Evolutionary conservation across 2,113 vertebrate species (phyloP), one percentile per base, ranked within the genome.

Genomic region (Esox niger): DNA sequence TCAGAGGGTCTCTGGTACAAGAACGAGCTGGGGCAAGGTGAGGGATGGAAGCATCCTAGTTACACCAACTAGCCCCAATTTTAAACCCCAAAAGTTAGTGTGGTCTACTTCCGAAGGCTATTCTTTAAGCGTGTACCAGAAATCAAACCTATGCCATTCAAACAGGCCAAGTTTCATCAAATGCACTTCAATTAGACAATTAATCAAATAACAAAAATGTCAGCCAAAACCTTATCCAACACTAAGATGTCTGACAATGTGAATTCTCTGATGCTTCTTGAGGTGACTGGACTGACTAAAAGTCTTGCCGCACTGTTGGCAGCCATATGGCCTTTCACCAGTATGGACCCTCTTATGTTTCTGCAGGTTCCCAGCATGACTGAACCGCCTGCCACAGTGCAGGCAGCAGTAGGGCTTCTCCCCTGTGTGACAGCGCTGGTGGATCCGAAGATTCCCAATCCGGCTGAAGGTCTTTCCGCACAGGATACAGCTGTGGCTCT

Each of bases 231-330:
- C 17, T 43, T 43, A 43, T 43, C 4, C 26, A 67, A 35, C 5
- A 4, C 62, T 47, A 30, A 29, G n/a, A 30, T 47, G 43, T 3
- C 64, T 32, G 20, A 32, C 63, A 9, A 78, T 20, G 17, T 84
- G 82, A 46, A 74, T 84, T 69, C 75, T 77, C 43, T 79, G 78
- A 35, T 84, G 82, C 58, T 81, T 84, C 59, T 67, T 78, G 21
- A 78, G 78, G 49, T 84, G 79, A 67, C 77, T 79, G 3, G 79
- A 82, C 66, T 84, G 77, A 31, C 79, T 79, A 70, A 84, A 84
- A 27, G 79, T 77, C 55, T 79, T 82, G 0, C 79, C 82, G 1
- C 82, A 84, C 25, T 75, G 71, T 27, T 57, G n/a, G 64, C 82
- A 84, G 46, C 67, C 70, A 57, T 84, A 84, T 2, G 82, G 82